Base-by-base conservation (phyloP, 2,797 vertebrate species). In the Naso thynnoides region DNA sequence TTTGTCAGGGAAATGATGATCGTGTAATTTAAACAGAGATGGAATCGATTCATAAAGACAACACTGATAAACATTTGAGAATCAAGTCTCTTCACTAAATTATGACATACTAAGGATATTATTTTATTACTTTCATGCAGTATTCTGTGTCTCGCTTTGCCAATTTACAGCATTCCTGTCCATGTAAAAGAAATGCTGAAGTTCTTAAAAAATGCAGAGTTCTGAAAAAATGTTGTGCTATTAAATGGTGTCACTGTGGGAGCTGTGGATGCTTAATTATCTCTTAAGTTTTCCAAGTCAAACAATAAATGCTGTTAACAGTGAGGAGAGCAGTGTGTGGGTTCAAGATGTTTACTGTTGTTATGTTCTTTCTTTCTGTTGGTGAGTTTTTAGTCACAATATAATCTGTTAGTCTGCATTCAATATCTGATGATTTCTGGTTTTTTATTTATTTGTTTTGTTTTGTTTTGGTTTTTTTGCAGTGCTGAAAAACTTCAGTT, bases 241-340 rank as follows among this genome's bases (percentile, higher is more conserved):
- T 24, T 48, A 16, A 27, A 2, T 53, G 39, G 44, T 61, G 44
- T 47, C 27, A 69, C 44, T 64, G 54, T 58, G 18, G 76, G 38
- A 65, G 4, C 45, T 55, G 52, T 42, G 66, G 54, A 42, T 58
- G 15, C 24, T 62, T 59, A 61, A 66, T 59, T 42, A 44, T 61
- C n/a, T 33, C 13, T 49, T 5, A 36, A 47, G 52, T 42, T 4
- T 50, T 59, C 19, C 38, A 59, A 36, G 16, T 19, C 29, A 70
- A 83, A 55, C 49, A 29, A 13, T 55, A 26, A 59, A 47, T 58
- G 23, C 9, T 61, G 27, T 74, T 57, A 54, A 75, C 29, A 24
- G 44, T 24, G 31, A 67, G 6, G 55, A 55, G 15, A 62, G 6
- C 1, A 5, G 31, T 31, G 11, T 69, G 59, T 56, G 47, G 50